phyloP scores from a whole-genome alignment of 2,888 invertebrate genomes.

The Phrixothrix hirtus region DNA sequence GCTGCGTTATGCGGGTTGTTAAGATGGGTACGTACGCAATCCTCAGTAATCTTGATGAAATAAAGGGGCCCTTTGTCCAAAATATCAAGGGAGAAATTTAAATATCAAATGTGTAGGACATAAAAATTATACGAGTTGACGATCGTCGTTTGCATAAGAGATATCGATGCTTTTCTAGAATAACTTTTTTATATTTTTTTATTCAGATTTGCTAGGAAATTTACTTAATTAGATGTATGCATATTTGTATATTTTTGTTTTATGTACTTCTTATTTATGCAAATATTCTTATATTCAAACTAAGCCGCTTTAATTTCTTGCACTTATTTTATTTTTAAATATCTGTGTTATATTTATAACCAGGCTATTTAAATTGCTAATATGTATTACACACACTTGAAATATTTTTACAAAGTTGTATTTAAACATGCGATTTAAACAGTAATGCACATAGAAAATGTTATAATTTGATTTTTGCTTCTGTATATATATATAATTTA shows the following conservation, averaged over 20 bases:
- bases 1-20: constrained; percentile 37
- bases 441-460: no score
- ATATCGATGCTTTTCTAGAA: constrained; percentile 4
- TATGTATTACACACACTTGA: no score
- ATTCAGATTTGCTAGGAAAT: not conserved
- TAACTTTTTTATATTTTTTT: not conserved
- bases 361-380: no score
- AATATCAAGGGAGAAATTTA: constrained; percentile 31
- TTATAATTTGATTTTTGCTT: no score
- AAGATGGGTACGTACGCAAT: constrained; percentile 31
- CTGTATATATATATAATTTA: no score
- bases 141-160: constrained; percentile 16
- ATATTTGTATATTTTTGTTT: no score
- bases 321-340: constrained; percentile 6
- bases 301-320: no score
- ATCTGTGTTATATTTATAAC: no score
- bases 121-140: constrained; percentile 24
- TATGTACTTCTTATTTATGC: no score
- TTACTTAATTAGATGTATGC: no score
- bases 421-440: no score
- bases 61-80: constrained; percentile 22
- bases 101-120: constrained; percentile 28
- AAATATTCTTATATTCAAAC: not conserved
- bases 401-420: no score
- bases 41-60: constrained; percentile 25